Conservation (phyloP, 2,888 invertebrate genomes). For the Sinotaia quadrata region DNA sequence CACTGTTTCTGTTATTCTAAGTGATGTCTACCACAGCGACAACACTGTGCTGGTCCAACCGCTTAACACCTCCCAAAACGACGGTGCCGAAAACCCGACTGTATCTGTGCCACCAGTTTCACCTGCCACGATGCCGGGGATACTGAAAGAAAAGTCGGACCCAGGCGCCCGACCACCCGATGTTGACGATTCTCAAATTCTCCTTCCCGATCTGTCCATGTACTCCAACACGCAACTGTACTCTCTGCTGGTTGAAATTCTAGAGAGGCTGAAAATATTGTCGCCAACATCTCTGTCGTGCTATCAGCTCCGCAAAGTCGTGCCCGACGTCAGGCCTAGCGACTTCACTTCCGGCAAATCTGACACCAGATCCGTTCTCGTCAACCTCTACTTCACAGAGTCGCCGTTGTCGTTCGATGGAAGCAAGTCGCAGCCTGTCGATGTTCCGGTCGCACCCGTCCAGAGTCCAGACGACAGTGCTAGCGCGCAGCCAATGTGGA, state of each 20-base stretch:
- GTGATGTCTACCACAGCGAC: no score
- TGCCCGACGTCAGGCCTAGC: neutral
- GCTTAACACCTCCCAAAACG: no score
- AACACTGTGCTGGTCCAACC: no score
- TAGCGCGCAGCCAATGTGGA: neutral
- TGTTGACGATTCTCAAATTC: neutral
- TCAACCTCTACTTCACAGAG: neutral
- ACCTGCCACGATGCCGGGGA: neutral
- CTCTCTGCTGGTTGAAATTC: constrained; percentile 32
- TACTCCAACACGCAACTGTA: constrained; percentile 20
- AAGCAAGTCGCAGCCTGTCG: neutral
- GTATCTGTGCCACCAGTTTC: neutral
- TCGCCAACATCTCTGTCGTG: constrained; percentile 7
- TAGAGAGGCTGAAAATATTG: constrained; percentile 39
- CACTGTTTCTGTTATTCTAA: no score
- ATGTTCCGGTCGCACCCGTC: neutral
- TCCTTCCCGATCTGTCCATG: constrained; percentile 14
- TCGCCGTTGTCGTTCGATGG: neutral
- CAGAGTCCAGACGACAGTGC: neutral
- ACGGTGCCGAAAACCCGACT: neutral
- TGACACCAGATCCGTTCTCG: neutral
- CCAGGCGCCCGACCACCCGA: neutral
- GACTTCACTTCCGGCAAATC: neutral
- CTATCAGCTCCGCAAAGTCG: constrained; percentile 27
- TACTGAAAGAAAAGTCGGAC: neutral